Evolutionary conservation across 2,888 invertebrate species (phyloP), one percentile per base, ranked within the genome.

Genomic region (Cryptops parisi): DNA sequence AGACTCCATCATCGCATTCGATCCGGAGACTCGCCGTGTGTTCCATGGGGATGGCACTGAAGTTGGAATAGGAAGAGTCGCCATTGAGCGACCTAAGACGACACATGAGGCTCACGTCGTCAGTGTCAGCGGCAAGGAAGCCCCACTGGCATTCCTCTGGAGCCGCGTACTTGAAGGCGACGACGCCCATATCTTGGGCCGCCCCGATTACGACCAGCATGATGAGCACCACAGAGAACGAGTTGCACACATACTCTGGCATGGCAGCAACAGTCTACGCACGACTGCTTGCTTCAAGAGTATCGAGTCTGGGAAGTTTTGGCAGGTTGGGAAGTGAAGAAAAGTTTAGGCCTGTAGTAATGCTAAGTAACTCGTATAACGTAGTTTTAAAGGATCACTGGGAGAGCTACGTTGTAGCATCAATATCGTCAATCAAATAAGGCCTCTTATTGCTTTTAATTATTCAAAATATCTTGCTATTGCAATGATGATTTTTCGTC

Each of bases 91-190:
- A 82, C 62, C 87, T 75, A 64, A 87, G 75, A 70, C 83, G 79
- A 72, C 87, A 84, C 57, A 80, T 80, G 58, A 85, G 76, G 19
- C 82, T 79, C 58, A 85, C 82, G 71, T 86, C 82, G 62, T 81
- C 79, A 38, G 60, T 57, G 47, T 55, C 59, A 50, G 55, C 55
- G 25, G 53, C 68, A 65, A 60, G 76, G 40, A 80, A 67, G 78
- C 79, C 79, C 82, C 83, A 82, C 65, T 82, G 81, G 64, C 88
- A 89, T 68, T 87, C 84, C 66, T 86, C 86, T 54, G 87, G 87
- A 58, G 85, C 83, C 70, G 86, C 86, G 70, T 86, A 84, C 62
- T 72, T 69, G 47, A 76, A 79, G 64, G 47, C 45, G 1, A 47
- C 3, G 5, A 23, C 47, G 3, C 27, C 22, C 22, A 22, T 3